Percentiles rank a stretch among this genome's conserved stretches.
These are phyloP conservation scores for Euleptes europaea DNA, from an alignment of 2,113 vertebrate species.

Conservation along the genomic window DNA sequence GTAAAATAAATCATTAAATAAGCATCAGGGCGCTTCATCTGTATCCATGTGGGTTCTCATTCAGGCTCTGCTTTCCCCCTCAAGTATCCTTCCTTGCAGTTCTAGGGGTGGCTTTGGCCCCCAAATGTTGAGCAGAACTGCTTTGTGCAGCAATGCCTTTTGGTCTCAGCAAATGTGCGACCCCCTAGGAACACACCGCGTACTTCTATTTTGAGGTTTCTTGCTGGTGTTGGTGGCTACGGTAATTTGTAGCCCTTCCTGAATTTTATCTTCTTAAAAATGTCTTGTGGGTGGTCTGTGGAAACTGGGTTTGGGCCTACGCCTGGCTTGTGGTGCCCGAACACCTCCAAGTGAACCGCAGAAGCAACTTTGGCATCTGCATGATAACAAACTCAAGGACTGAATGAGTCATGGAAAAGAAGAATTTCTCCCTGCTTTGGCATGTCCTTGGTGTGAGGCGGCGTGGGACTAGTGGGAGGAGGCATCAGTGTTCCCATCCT, in stretches of 20 bases:
- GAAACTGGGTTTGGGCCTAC: not conserved
- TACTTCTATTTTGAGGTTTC: not conserved
- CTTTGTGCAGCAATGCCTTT: not conserved
- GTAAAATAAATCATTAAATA: too few relatives aligned
- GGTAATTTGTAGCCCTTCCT: too few relatives aligned
- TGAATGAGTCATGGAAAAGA: not conserved
- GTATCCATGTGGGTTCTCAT: too few relatives aligned
- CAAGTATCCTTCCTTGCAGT: not conserved
- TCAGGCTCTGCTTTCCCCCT: too few relatives aligned
- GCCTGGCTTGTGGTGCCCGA: not conserved
- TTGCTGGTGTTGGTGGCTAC: not conserved
- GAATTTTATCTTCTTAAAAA: not conserved
- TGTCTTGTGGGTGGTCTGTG: not conserved
- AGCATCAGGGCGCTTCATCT: too few relatives aligned
- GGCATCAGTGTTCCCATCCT: not conserved
- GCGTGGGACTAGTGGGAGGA: not conserved
- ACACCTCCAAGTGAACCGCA: not conserved
- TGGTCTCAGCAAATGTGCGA: not conserved
- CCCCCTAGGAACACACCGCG: not conserved
- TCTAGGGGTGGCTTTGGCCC: not conserved
- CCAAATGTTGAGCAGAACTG: not conserved
- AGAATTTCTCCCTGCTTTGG: not conserved
- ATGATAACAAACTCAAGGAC: not conserved
- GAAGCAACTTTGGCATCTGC: not conserved
- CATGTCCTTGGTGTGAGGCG: not conserved